Conservation (phyloP, 2,888 invertebrate genomes). For the Brachynemurus nebulosus region DNA sequence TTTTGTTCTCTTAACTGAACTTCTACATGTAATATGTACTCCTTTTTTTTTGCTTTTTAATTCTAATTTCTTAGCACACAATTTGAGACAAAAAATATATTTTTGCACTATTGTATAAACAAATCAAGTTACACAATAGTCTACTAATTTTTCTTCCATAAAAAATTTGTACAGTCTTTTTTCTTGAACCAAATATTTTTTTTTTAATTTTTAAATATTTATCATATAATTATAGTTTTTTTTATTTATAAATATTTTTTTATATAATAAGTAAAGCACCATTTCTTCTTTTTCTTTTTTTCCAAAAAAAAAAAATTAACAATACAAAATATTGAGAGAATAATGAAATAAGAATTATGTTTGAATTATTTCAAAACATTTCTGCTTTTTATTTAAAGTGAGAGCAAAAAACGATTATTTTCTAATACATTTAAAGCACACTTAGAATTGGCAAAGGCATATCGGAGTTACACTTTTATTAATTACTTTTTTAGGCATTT, state of each 20-base stretch:
- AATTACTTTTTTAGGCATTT: slow-evolving; percentile 5
- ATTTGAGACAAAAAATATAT: background rate
- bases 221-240: background rate
- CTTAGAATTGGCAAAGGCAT: slow-evolving; percentile 10
- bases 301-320: background rate
- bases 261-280: too few species aligned
- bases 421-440: slow-evolving; percentile 11
- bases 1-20: background rate
- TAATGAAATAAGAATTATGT: too few species aligned
- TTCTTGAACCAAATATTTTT: slow-evolving; percentile 1
- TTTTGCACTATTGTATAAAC: too few species aligned
- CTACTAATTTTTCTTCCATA: too few species aligned
- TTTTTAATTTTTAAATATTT: background rate
- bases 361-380: background rate
- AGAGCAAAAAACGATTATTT: slow-evolving; percentile 7
- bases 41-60: too few species aligned
- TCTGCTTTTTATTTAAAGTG: background rate
- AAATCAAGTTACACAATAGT: too few species aligned
- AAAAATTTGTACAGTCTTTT: slow-evolving; percentile 2
- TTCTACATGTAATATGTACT: too few species aligned
- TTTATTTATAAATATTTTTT: too few species aligned
- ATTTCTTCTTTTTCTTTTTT: background rate
- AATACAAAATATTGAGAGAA: background rate
- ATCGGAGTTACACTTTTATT: slow-evolving; percentile 5
- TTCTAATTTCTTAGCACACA: background rate